Evolutionary conservation across 2,113 vertebrate genomes (phyloP).

Genomic region (Lycocorax pyrrhopterus): DNA sequence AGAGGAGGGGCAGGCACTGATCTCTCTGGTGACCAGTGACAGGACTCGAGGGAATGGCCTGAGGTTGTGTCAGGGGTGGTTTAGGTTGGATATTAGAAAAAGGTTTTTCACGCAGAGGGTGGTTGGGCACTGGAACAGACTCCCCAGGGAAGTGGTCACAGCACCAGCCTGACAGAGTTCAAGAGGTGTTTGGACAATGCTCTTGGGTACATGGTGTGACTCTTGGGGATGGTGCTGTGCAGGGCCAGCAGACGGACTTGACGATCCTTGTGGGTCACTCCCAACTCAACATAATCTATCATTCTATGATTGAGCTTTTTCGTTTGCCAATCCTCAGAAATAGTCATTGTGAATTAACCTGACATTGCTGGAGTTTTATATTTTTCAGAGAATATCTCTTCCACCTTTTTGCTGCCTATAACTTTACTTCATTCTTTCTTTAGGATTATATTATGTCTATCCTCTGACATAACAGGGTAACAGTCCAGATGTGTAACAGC

Average conservation of each 20-base stretch:
- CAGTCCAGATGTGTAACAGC: not conserved
- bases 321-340: not conserved
- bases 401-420: not conserved
- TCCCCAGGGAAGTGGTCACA: not conserved
- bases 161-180: not conserved
- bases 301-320: not conserved
- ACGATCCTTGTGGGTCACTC: not conserved
- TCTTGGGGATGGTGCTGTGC: not conserved
- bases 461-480: not conserved
- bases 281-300: not conserved
- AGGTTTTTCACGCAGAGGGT: not conserved
- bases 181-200: not conserved
- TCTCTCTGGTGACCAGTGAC: not conserved
- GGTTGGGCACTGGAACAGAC: not conserved
- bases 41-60: rapidly evolving
- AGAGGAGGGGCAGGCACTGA: not conserved
- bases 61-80: not conserved
- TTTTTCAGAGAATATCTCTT: not conserved
- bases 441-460: not conserved
- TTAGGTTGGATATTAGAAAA: not conserved
- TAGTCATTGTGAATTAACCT: not conserved
- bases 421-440: not conserved
- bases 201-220: not conserved
- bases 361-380: not conserved
- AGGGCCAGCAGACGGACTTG: too few species aligned